phyloP scores from a whole-genome alignment of 2,113 vertebrate species.

The Daphoenositta chrysoptera region DNA sequence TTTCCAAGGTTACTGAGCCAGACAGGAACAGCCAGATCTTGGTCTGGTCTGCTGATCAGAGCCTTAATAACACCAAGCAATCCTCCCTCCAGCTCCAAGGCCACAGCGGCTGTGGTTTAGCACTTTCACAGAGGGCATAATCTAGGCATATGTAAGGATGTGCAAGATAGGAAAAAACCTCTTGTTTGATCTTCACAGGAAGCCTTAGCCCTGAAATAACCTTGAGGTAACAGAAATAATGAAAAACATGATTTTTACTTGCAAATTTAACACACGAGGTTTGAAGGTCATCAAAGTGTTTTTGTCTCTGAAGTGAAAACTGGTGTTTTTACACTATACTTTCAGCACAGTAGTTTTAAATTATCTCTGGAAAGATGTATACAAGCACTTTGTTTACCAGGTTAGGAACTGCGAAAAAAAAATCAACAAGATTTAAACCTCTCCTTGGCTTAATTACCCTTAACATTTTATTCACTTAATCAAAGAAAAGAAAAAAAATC shows the following conservation, averaged over 20 bases:
- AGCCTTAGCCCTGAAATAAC: conserved; percentile 30
- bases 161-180: background rate
- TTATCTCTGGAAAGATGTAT: background rate
- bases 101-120: background rate
- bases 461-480: conserved; percentile 62
- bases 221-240: conserved; percentile 42
- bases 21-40: background rate
- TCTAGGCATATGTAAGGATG: background rate
- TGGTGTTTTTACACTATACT: conserved; percentile 4
- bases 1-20: conserved; percentile 20
- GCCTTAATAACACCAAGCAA: background rate
- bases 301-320: conserved; percentile 35
- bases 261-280: conserved; percentile 1
- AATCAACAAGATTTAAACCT: background rate
- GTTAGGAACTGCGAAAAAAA: background rate
- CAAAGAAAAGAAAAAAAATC: conserved; percentile 8
- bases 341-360: background rate
- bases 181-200: conserved; percentile 35
- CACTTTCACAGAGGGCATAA: background rate
- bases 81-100: conserved; percentile 42
- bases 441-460: conserved; percentile 44
- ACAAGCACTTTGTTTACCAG: conserved; percentile 29
- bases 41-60: conserved; percentile 50
- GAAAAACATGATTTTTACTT: conserved; percentile 30
- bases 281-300: conserved; percentile 54